These are phyloP conservation scores for Andrena chrysosceles DNA, from an alignment of 2,888 invertebrate genomes.

Conservation along the genomic window DNA sequence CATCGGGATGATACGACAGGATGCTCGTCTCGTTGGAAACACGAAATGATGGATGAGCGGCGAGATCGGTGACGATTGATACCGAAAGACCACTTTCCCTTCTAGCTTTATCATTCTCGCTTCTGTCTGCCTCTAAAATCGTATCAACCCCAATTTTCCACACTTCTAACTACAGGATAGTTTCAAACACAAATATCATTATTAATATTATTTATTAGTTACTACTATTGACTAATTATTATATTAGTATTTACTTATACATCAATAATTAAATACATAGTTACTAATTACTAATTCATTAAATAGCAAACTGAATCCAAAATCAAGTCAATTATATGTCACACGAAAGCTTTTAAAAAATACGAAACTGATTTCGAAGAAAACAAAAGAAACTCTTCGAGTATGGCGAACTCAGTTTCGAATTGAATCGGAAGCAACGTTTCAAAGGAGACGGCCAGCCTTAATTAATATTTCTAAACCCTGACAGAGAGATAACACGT, in stretches of 20 bases:
- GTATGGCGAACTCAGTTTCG: too few species aligned
- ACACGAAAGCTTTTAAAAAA: too few species aligned
- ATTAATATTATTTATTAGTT: not conserved
- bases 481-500: not conserved
- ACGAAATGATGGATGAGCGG: constrained; percentile 42
- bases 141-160: too few species aligned
- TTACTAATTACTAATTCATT: too few species aligned
- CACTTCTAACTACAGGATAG: too few species aligned
- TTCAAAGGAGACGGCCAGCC: not conserved
- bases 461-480: constrained; percentile 12
- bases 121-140: not conserved
- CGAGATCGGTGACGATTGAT: constrained; percentile 45
- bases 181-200: too few species aligned
- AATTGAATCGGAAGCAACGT: not conserved
- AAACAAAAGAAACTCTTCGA: too few species aligned
- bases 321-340: too few species aligned
- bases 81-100: constrained; percentile 14
- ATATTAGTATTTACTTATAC: not conserved
- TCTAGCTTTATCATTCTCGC: not conserved
- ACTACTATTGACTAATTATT: not conserved
- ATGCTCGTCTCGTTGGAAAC: constrained; percentile 25
- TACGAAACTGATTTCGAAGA: too few species aligned
- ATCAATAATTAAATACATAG: too few species aligned
- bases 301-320: too few species aligned
- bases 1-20: constrained; percentile 23